Percentiles rank a stretch among this genome's conserved stretches.
Evolutionary conservation across 2,888 invertebrate species (phyloP).

Genomic region (Loripinus fragilis): DNA sequence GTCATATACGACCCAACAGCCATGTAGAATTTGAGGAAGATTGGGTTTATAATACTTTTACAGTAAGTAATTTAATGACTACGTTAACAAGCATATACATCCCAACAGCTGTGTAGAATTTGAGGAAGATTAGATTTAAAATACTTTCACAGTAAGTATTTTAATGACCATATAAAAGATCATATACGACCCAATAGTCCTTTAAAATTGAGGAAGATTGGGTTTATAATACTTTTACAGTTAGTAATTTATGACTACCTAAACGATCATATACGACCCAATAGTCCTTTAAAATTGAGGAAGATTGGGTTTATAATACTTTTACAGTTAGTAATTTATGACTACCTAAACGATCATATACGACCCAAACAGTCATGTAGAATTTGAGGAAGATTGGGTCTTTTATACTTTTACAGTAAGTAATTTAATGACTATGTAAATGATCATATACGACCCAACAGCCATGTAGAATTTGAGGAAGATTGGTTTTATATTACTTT

Average conservation of each 20-base stretch:
- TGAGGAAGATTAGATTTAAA: slow-evolving; percentile 81
- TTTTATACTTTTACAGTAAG: slow-evolving; percentile 78
- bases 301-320: slow-evolving; percentile 80
- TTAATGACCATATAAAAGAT: no score
- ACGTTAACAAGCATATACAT: slow-evolving; percentile 79
- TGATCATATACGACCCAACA: slow-evolving; percentile 70
- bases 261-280: slow-evolving; percentile 74
- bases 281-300: slow-evolving; percentile 75
- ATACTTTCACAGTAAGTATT: slow-evolving; percentile 76
- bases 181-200: slow-evolving; percentile 69
- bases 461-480: no score
- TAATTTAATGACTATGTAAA: slow-evolving; percentile 81
- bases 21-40: no score
- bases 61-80: slow-evolving; percentile 82
- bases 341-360: slow-evolving; percentile 81
- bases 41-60: slow-evolving; percentile 80
- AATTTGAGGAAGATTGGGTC: slow-evolving; percentile 76
- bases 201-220: no score
- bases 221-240: slow-evolving; percentile 79
- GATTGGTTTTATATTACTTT: slow-evolving; percentile 81
- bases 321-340: slow-evolving; percentile 80
- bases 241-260: slow-evolving; percentile 82
- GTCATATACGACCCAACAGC: slow-evolving; percentile 71
- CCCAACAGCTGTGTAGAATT: no score
- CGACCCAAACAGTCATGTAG: slow-evolving; percentile 62